These are phyloP conservation scores for Bombus ignitus DNA, from an alignment of 1,140 invertebrate species.

Conservation along the genomic window DNA sequence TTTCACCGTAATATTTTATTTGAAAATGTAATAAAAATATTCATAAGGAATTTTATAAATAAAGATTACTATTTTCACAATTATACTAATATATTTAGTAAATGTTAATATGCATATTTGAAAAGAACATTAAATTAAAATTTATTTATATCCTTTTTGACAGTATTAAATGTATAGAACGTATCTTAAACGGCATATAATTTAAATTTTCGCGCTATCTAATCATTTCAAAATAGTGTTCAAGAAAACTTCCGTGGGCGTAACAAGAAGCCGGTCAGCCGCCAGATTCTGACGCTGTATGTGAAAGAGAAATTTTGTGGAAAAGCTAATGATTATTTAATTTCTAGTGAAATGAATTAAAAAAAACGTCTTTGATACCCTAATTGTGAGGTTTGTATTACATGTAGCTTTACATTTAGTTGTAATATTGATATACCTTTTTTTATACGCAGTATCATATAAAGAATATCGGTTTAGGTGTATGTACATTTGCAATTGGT, in stretches of 20 bases:
- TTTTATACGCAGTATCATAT: constrained; percentile 38
- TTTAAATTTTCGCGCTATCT: constrained; percentile 37
- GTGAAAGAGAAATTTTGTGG: neutral
- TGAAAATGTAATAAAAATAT: neutral
- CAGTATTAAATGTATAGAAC: neutral
- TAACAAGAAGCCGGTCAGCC: constrained; percentile 31
- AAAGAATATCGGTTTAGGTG: constrained; percentile 13
- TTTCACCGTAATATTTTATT: no score
- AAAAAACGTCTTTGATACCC: neutral
- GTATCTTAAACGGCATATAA: neutral
- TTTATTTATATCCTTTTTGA: neutral
- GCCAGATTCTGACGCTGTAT: constrained; percentile 22
- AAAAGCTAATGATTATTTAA: neutral
- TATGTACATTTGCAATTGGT: neutral
- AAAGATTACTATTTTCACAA: no score
- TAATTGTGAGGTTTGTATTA: constrained; percentile 25
- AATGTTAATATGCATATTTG: neutral
- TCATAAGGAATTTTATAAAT: no score
- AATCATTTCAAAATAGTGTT: constrained; percentile 8
- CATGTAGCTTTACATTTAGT: constrained; percentile 27
- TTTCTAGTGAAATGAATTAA: neutral
- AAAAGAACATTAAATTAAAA: neutral
- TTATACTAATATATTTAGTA: neutral
- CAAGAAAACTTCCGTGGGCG: constrained; percentile 26
- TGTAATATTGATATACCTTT: constrained; percentile 29